Percentiles rank a stretch among this genome's conserved stretches.
phyloP scores from a whole-genome alignment of 2,113 vertebrate genomes.

The Lagopus leucura region DNA sequence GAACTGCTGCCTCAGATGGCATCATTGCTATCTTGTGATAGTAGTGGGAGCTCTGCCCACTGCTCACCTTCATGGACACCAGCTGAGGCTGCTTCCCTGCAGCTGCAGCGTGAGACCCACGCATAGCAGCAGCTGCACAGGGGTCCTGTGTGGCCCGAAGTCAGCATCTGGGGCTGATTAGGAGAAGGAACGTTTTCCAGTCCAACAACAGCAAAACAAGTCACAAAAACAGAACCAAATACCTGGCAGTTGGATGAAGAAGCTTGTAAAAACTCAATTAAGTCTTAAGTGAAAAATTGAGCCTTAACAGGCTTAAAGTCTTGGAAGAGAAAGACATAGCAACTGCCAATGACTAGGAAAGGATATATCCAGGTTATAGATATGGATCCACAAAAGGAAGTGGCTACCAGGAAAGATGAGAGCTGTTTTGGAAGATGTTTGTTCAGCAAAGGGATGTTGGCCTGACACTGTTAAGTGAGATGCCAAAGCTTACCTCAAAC shows the following conservation, averaged over 20 bases:
- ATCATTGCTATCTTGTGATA: too few species aligned
- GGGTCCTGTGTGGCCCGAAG: not conserved
- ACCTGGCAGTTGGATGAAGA: not conserved
- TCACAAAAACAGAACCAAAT: not conserved
- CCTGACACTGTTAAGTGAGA: not conserved
- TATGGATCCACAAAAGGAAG: not conserved
- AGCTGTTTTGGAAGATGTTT: not conserved
- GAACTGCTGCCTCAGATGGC: not conserved
- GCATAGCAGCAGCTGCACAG: not conserved
- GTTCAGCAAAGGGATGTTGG: not conserved
- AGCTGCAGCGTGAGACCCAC: not conserved
- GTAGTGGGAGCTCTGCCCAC: not conserved
- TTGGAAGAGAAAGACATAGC: constrained; percentile 22
- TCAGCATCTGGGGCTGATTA: not conserved
- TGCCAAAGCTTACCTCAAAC: not conserved
- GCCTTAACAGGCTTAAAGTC: not conserved
- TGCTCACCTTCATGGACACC: too few species aligned
- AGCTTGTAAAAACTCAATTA: not conserved
- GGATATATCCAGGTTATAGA: not conserved
- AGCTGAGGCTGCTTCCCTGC: too few species aligned
- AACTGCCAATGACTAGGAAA: not conserved
- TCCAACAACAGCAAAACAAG: not conserved
- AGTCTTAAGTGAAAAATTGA: not conserved
- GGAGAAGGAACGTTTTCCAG: not conserved
- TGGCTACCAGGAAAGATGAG: not conserved